Evolutionary conservation across 2,113 vertebrate species (phyloP), one percentile per base, ranked within the genome.

Genomic region (Odocoileus virginianus): DNA sequence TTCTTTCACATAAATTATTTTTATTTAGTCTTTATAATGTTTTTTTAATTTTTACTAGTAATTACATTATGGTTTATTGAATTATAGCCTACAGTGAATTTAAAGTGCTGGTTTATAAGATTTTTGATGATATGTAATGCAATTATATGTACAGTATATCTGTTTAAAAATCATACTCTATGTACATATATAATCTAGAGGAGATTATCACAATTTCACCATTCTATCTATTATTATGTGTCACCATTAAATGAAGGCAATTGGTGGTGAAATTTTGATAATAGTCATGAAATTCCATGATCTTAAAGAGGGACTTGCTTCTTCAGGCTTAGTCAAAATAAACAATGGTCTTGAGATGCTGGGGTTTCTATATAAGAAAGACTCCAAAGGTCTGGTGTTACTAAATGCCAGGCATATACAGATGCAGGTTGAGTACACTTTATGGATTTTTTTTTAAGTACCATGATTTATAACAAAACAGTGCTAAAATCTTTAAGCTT

Each of bases 381-480:
- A 71, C 12, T 9, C 76, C 40, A n/a, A 61, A 96, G 30, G 28
- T 5, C 21, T 91, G 78, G 17, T 95, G 89, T 60, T 97, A 47
- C 45, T 87, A 64, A 98, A 95, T 55, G 16, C 76, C 43, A 64
- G 86, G 89, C 61, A 97, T 98, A 96, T 2, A 93, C 52, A 97
- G 10, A 94, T 23, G 45, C 47, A 93, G 81, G 79, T 6, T 55
- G 64, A 95, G 87, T 87, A 58, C 7, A 54, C 84, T 54, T 50
- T n/a, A 21, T 30, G 92, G 40, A 12, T 85, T 92, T 89, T 71
- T 64, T 88, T 97, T 50, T 21, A 98, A 98, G 83, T 17, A 93
- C 17, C 33, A 71, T n/a, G 25, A 81, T 97, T 92, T 17, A 7
- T 52, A 50, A 43, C 91, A 87, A 90, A 96, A 94, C 71, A 58